A percentile compares a stretch with the other conserved stretches of the same genome.
Conservation (phyloP, 2,888 invertebrate species). For the Cepaea hortensis region DNA sequence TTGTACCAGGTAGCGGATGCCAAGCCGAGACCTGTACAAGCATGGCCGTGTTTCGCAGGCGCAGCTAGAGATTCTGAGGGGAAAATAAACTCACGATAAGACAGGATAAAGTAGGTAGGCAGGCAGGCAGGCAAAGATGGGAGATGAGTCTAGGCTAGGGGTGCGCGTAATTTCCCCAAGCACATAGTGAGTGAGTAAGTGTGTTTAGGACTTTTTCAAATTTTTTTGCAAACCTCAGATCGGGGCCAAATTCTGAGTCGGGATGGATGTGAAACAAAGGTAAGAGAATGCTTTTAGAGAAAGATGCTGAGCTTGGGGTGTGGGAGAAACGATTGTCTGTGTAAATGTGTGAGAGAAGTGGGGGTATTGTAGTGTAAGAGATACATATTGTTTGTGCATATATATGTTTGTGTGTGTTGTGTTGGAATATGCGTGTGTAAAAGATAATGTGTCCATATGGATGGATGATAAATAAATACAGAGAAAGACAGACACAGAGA, state of each 20-base stretch:
- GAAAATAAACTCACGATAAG: no score
- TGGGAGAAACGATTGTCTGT: background rate
- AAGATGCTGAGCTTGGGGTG: background rate
- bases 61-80: no score
- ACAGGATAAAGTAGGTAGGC: background rate
- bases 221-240: constrained; percentile 4
- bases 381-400: background rate
- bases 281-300: background rate
- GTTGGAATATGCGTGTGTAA: background rate
- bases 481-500: no score
- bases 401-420: background rate
- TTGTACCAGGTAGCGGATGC: no score
- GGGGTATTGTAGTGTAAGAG: background rate
- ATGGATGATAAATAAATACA: background rate
- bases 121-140: background rate
- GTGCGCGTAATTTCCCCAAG: background rate
- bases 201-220: background rate
- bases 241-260: constrained; percentile 37
- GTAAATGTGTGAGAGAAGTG: background rate
- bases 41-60: no score
- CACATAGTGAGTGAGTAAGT: constrained; percentile 2
- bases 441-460: background rate
- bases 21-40: no score
- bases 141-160: background rate
- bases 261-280: constrained; percentile 10